These are phyloP conservation scores for Heliothis subflexa DNA, from an alignment of 1,140 invertebrate species.

Conservation along the genomic window DNA sequence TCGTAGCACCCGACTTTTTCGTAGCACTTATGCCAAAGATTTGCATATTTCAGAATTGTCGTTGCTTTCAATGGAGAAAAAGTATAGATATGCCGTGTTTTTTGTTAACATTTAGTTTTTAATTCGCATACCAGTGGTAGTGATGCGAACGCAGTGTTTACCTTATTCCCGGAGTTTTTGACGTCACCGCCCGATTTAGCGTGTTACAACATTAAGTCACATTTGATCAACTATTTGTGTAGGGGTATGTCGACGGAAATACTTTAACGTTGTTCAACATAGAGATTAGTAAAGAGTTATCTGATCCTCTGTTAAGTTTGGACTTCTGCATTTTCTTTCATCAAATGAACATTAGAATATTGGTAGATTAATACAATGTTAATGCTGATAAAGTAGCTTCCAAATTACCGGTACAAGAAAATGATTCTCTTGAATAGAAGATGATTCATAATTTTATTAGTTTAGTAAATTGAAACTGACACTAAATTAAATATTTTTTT, in stretches of 20 bases:
- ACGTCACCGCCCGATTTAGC: constrained; percentile 40
- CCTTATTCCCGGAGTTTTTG: constrained; percentile 21
- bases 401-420: too few relatives aligned
- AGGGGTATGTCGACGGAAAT: constrained; percentile 23
- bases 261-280: not conserved
- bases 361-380: too few relatives aligned
- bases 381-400: too few relatives aligned
- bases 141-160: constrained; percentile 29
- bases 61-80: not conserved
- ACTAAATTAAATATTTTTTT: constrained; percentile 1
- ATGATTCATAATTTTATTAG: not conserved
- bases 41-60: too few relatives aligned
- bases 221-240: constrained; percentile 44
- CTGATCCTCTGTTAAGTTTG: too few relatives aligned
- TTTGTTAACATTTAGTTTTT: constrained; percentile 10
- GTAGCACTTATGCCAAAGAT: too few relatives aligned
- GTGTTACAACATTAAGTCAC: constrained; percentile 36
- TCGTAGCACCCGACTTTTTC: too few relatives aligned
- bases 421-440: too few relatives aligned
- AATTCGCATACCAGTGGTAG: not conserved
- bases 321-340: too few relatives aligned
- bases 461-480: not conserved
- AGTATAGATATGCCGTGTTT: not conserved
- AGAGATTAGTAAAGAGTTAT: too few relatives aligned
- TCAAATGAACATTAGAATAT: too few relatives aligned